phyloP scores from a whole-genome alignment of 2,888 invertebrate species.

The Thymelicus lineola region DNA sequence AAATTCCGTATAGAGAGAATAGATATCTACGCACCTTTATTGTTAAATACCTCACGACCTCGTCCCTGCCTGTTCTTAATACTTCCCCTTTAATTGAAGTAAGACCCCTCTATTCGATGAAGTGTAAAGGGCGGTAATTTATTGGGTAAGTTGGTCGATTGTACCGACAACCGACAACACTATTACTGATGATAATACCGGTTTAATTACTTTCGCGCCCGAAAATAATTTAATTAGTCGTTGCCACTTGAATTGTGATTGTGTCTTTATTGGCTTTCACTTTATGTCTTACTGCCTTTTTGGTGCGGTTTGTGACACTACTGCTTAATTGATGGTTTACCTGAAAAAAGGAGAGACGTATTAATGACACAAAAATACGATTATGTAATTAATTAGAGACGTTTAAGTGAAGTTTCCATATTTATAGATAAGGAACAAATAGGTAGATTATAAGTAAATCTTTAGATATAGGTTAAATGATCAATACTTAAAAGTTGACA shows the following conservation, averaged over 20 bases:
- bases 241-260: slow-evolving; percentile 29
- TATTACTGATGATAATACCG: slow-evolving; percentile 64
- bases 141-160: slow-evolving; percentile 68
- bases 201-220: slow-evolving; percentile 60
- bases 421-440: no score
- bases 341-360: slow-evolving; percentile 16
- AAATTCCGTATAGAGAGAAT: background rate
- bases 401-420: no score
- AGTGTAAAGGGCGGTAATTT: slow-evolving; percentile 77
- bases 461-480: no score
- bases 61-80: slow-evolving; percentile 44
- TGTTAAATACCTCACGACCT: slow-evolving; percentile 7
- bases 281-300: slow-evolving; percentile 9
- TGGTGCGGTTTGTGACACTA: background rate
- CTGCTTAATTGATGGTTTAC: slow-evolving; percentile 12
- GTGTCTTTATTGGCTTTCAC: background rate
- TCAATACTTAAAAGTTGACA: no score
- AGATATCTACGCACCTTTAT: slow-evolving; percentile 14
- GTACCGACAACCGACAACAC: slow-evolving; percentile 58
- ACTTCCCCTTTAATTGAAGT: slow-evolving; percentile 71
- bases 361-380: no score
- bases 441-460: no score
- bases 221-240: slow-evolving; percentile 36
- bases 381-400: no score
- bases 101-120: slow-evolving; percentile 73